Percentiles rank a stretch among this genome's conserved stretches.
These are phyloP conservation scores for Triplophysa tibetana DNA, from an alignment of 2,113 vertebrate genomes.

Conservation along the genomic window DNA sequence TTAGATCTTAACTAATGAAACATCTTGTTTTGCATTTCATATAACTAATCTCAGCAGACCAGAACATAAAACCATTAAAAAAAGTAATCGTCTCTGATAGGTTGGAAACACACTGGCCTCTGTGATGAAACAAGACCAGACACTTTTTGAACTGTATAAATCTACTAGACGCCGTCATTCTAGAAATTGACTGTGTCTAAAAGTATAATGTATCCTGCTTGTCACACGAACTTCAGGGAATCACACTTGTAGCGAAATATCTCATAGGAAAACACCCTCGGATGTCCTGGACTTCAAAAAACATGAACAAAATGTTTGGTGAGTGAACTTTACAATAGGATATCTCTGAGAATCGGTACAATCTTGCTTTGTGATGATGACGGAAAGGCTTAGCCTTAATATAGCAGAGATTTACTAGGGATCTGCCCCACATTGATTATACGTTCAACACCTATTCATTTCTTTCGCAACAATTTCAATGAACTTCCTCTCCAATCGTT, in stretches of 20 bases:
- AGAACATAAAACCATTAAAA: too few relatives aligned
- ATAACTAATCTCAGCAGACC: too few relatives aligned
- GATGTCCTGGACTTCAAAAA: conserved; percentile 1
- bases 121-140: too few relatives aligned
- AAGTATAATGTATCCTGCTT: not conserved
- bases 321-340: conserved; percentile 20
- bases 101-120: too few relatives aligned
- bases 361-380: not conserved
- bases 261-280: not conserved
- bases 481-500: conserved; percentile 55
- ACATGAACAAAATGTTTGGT: not conserved
- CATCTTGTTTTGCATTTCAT: too few relatives aligned
- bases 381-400: not conserved
- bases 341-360: not conserved
- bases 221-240: not conserved
- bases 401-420: conserved; percentile 9
- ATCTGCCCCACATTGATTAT: conserved; percentile 24
- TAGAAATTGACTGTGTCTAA: not conserved
- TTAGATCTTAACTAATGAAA: too few relatives aligned
- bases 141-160: too few relatives aligned
- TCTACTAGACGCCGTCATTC: too few relatives aligned
- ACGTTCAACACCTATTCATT: conserved; percentile 31
- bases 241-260: not conserved
- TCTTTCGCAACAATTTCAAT: conserved; percentile 40
- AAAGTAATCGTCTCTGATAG: too few relatives aligned